Conservation (phyloP, 2,797 vertebrate genomes). For the Bradypodion pumilum region DNA sequence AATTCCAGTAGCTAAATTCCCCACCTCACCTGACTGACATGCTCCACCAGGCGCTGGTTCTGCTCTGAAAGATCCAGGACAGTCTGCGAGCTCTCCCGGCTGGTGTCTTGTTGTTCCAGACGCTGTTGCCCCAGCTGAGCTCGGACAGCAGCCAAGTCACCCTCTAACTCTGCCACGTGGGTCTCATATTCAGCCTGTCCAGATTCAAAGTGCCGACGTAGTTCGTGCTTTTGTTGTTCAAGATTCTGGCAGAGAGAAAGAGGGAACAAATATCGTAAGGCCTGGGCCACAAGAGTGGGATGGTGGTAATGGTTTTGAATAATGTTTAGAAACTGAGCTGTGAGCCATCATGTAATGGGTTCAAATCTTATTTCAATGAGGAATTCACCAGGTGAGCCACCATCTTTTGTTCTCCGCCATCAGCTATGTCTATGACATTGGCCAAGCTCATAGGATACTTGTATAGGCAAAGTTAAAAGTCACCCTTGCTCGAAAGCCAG, state of each 20-base stretch:
- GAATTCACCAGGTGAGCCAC: neutral
- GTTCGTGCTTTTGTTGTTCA: constrained; percentile 70
- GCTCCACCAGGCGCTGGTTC: constrained; percentile 73
- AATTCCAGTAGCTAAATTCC: neutral
- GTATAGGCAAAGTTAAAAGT: too few species aligned
- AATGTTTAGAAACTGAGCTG: neutral
- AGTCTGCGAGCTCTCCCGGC: constrained; percentile 60
- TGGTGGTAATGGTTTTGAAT: neutral
- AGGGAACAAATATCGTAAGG: neutral
- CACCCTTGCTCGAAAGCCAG: too few species aligned
- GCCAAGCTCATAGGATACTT: neutral
- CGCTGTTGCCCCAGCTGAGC: constrained; percentile 66
- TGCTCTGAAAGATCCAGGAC: constrained; percentile 69
- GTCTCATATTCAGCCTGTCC: constrained; percentile 64
- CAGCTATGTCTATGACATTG: neutral
- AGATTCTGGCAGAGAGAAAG: constrained; percentile 46
- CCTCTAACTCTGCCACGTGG: constrained; percentile 63
- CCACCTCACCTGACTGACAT: constrained; percentile 67
- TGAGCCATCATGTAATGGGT: neutral
- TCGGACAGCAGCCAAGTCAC: constrained; percentile 55
- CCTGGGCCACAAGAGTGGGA: neutral
- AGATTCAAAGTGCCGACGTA: constrained; percentile 61
- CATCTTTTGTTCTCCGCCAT: too few species aligned
- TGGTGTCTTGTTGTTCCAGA: constrained; percentile 67
- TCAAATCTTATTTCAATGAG: neutral